Percentiles rank a stretch among this genome's conserved stretches.
These are phyloP conservation scores for Cantharis rustica DNA, from an alignment of 2,888 invertebrate genomes.

Conservation along the genomic window DNA sequence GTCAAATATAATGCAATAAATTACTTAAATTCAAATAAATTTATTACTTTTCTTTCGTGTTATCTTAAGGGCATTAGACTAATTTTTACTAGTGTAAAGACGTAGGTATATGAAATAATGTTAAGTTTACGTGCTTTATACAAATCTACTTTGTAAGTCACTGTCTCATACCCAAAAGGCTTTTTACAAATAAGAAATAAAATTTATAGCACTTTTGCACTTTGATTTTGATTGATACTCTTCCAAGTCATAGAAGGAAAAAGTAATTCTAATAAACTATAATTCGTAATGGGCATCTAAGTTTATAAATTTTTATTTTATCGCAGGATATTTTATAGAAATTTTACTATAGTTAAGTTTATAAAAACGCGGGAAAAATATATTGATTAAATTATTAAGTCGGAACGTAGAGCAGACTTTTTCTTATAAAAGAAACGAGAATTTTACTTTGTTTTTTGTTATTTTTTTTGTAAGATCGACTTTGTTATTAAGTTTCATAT, in stretches of 20 bases:
- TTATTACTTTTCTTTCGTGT: constrained; percentile 38
- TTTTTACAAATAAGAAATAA: not conserved
- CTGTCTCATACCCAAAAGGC: not conserved
- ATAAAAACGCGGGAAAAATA: no score
- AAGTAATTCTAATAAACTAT: not conserved
- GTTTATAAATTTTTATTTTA: not conserved
- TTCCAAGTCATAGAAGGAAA: not conserved
- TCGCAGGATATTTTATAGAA: not conserved
- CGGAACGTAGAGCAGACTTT: no score
- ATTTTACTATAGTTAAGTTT: no score
- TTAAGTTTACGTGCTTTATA: constrained; percentile 28
- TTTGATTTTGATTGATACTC: not conserved
- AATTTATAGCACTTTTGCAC: not conserved
- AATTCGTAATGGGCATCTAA: not conserved
- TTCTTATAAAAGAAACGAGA: no score
- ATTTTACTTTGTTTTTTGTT: no score
- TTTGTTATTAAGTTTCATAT: no score
- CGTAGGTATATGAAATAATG: constrained; percentile 27
- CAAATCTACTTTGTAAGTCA: constrained; percentile 15
- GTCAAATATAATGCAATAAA: constrained; percentile 41
- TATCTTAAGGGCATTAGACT: constrained; percentile 30
- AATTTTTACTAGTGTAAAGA: constrained; percentile 9
- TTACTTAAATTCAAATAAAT: constrained; percentile 40
- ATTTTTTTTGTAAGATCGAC: no score
- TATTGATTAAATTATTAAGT: no score